Base-by-base conservation (phyloP, 2,797 vertebrate species). In the Rhyacichthys aspro region DNA sequence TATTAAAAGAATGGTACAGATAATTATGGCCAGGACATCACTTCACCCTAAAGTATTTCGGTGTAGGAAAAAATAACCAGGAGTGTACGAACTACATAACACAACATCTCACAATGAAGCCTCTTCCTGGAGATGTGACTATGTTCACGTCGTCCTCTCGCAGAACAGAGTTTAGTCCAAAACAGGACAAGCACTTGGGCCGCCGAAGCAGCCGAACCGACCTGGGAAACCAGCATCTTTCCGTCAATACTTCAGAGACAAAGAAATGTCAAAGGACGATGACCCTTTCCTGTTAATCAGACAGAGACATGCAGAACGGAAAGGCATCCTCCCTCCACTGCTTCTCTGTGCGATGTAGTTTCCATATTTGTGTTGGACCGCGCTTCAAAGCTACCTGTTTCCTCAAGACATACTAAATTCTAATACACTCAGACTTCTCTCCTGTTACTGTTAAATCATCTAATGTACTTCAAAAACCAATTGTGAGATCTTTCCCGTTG, bases 311-410 rank as follows among this genome's bases (percentile, higher is more conserved):
- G 11, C 23, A 8, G 37, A 74, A 67, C 86, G 86, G 88, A 89
- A 89, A 75, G 78, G 65, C 65, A 74, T 72, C 77, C 86, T 74
- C 85, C 85, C 78, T 64, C 45, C 61, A 78, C 71, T 77, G 78
- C 77, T 80, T 80, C 60, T 74, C 76, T 16, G 59, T 28, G 53
- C 47, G 80, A 88, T 86, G 85, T 81, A 14, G 78, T 82, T 81
- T 80, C 75, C 79, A 85, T 91, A 80, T 91, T 92, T 89, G 78
- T 82, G 61, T 85, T 87, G 89, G 88, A 83, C 60, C 1, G 14
- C 42, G 61, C 63, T 57, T 45, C 59, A 32, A 50, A 71, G 34
- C 17, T 79, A 86, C 85, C 78, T 78, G 74, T 66, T 79, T 87
- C 78, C 74, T 86, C 16, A 23, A 43, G 38, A 56, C 47, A 39